Base-by-base conservation (phyloP, 2,113 vertebrate genomes). In the Xenus cinereus region DNA sequence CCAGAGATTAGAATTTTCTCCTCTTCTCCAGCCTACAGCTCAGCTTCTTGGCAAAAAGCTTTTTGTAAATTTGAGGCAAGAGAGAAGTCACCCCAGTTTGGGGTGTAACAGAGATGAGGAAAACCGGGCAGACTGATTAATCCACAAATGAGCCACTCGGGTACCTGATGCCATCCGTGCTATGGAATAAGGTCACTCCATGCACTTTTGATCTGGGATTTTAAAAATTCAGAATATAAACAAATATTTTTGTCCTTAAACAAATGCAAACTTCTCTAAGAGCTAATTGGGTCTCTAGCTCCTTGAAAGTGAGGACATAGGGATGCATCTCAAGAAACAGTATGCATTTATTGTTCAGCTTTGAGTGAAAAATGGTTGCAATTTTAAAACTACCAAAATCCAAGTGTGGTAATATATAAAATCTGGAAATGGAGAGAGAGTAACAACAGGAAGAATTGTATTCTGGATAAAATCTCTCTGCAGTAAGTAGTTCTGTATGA, bases 341-440 rank as follows among this genome's bases (percentile, higher is more conserved):
- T 4, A 33, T n/a, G 37, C 14, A 14, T n/a, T 83, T 51, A 50
- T 19, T 28, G 41, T 35, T 78, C 51, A 73, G 51, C 59, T 37
- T 12, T 0, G 6, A 67, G 60, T 30, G 66, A 18, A 46, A 67
- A 53, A 46, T 0, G 1, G 33, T 9, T 33, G 27, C 27, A 46
- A n/a, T n/a, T 59, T 41, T 43, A 21, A 23, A 67, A 69, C 9
- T 16, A 54, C 41, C 13, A 46, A 59, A 46, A 32, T 10, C n/a
- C 12, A 53, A 87, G 24, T 8, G 24, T 30, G 48, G 24, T 6
- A 22, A 66, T 72, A 78, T 19, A 43, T 23, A 46, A 10, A 23
- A 10, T 39, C 30, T 50, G 53, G 73, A 60, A 89, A 53, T 2
- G 23, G 27, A 28, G 30, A 51, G 43, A 45, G 17, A 32, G 43